Evolutionary conservation across 2,888 invertebrate species (phyloP), one percentile per base, ranked within the genome.

Genomic region (Drosophila melanosoma): DNA sequence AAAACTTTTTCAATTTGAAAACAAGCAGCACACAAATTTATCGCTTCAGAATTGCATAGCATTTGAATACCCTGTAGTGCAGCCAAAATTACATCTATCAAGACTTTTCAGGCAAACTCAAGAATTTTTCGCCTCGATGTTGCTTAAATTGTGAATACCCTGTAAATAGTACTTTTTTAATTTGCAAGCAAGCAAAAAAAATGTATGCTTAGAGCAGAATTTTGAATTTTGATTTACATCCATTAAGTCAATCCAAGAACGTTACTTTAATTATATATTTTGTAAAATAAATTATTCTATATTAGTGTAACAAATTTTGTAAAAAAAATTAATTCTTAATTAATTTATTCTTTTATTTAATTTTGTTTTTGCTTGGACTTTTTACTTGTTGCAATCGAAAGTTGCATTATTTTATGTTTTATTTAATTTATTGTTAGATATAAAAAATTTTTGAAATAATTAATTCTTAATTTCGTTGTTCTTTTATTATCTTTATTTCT

Each of bases 1-100:
- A 76, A 82, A 87, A 89, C 82, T 87, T 87, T 87, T 87, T 89
- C 89, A 87, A 87, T 87, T 89, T 89, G 71, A 62, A 52, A 60
- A 74, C 76, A 38, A 51, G 53, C 67, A 62, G 33, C 29, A 51
- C 32, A 56, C 17, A 38, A 33, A 11, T 35, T 6, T 7, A 42
- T 29, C 2, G 6, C 17, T 0, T 5, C 11, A 7, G 5, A 20
- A 56, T 6, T 40, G 38, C 17, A 40, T 4, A 11, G 23, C 15
- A 7, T 0, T 0, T 0, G 1, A 3, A 60, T 73, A 79, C 66
- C 69, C 80, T 63, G 32, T 53, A 49, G 15, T 20, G 11, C 8
- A 59, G 5, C 12, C 11, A n/a, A 17, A 3, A 17, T 6, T 20
- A 7, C 17, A 48, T 59, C 2, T 17, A 15, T 23, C 6, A 8